Percentiles rank a stretch among this genome's conserved stretches.
Conservation (phyloP, 2,797 vertebrate species). For the Esox lucius region DNA sequence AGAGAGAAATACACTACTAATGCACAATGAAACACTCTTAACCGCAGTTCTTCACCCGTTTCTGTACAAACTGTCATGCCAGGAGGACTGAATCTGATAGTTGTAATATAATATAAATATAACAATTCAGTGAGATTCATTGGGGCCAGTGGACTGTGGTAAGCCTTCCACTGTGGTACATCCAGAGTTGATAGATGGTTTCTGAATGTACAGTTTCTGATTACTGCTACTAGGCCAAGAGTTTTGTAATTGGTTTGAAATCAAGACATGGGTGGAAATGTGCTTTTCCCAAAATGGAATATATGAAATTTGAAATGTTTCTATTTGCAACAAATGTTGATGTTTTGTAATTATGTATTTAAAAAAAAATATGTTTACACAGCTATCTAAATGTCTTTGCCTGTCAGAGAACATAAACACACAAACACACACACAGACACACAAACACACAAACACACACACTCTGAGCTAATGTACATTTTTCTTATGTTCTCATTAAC, state of each 20-base stretch:
- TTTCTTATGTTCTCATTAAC: background rate
- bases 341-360: constrained; percentile 8
- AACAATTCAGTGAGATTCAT: background rate
- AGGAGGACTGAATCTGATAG: background rate
- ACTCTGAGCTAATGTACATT: background rate
- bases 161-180: background rate
- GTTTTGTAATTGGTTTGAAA: background rate
- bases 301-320: background rate
- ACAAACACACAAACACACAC: background rate
- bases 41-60: background rate
- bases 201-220: background rate
- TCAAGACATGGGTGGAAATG: constrained; percentile 1
- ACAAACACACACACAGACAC: background rate
- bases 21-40: background rate
- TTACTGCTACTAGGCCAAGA: background rate
- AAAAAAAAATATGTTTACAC: background rate
- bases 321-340: background rate
- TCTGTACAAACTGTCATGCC: background rate
- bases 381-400: background rate
- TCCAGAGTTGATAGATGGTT: background rate
- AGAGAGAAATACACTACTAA: background rate
- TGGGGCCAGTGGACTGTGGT: background rate
- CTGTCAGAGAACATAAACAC: background rate
- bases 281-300: background rate
- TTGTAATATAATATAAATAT: background rate